Conservation (phyloP, 2,888 invertebrate species). For the Acanthosoma haemorrhoidale region DNA sequence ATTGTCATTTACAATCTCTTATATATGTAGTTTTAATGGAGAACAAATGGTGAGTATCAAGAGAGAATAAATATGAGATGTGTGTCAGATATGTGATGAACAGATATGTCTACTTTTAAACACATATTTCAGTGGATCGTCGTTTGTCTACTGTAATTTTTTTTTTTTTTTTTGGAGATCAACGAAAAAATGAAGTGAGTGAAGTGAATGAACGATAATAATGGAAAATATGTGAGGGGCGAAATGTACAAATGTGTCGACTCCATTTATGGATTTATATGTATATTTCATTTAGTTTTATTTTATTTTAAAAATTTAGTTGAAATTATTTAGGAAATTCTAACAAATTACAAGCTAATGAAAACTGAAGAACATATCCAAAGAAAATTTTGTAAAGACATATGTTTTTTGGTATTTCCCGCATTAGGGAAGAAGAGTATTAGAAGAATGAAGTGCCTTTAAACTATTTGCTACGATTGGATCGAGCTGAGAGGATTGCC, state of each 20-base stretch:
- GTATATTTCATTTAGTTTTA: constrained; percentile 16
- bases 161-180: constrained; percentile 21
- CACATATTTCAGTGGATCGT: neutral
- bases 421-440: neutral
- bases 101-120: constrained; percentile 8
- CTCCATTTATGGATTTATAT: constrained; percentile 11
- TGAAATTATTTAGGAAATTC: neutral
- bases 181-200: constrained; percentile 25
- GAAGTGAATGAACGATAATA: constrained; percentile 24
- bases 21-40: constrained; percentile 15
- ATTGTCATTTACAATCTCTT: neutral
- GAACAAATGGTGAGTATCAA: constrained; percentile 29
- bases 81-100: constrained; percentile 26
- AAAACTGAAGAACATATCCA: constrained; percentile 22
- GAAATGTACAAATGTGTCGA: constrained; percentile 26
- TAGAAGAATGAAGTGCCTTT: constrained; percentile 30
- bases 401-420: constrained; percentile 13
- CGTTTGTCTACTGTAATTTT: neutral
- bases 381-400: constrained; percentile 18
- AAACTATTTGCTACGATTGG: constrained; percentile 9
- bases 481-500: constrained; percentile 19
- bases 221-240: constrained; percentile 25
- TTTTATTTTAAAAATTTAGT: constrained; percentile 1
- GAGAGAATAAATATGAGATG: constrained; percentile 25
- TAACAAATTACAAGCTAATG: neutral